A percentile compares a stretch with the other conserved stretches of the same genome.
Conservation (phyloP, 2,113 vertebrate genomes). For the Nesoenas mayeri region DNA sequence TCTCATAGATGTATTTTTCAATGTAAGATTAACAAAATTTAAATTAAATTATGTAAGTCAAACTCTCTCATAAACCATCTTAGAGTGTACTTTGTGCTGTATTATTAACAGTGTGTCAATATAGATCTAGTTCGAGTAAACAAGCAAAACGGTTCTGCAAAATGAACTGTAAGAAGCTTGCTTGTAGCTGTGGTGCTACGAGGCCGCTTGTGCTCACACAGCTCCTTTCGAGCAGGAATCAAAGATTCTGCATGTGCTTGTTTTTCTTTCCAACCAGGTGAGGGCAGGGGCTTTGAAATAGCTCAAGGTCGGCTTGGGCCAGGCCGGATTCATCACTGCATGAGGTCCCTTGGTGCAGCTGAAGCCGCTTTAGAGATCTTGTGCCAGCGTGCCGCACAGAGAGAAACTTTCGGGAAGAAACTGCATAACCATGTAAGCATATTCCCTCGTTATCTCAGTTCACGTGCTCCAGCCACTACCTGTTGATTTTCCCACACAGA, state of each 20-base stretch:
- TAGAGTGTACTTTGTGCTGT: not conserved
- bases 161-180: not conserved
- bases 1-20: not conserved
- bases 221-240: not conserved
- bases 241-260: fast-evolving
- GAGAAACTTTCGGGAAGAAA: conserved; percentile 85
- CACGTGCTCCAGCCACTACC: fast-evolving
- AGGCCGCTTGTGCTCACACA: not conserved
- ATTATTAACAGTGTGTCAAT: not conserved
- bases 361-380: conserved; percentile 84
- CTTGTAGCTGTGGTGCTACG: not conserved
- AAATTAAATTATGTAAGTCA: not conserved
- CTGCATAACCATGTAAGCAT: conserved; percentile 86
- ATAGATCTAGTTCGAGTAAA: not conserved
- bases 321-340: conserved; percentile 91
- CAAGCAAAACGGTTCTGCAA: not conserved
- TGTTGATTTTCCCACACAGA: not conserved
- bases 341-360: conserved; percentile 84
- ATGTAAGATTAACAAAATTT: not conserved
- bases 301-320: conserved; percentile 90
- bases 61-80: not conserved
- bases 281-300: conserved; percentile 92
- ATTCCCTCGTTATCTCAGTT: not conserved
- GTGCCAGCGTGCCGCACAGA: conserved; percentile 79
- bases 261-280: conserved; percentile 75